Evolutionary conservation across 2,888 invertebrate species (phyloP), one percentile per base, ranked within the genome.

Genomic region (Stenotaenia linearis): DNA sequence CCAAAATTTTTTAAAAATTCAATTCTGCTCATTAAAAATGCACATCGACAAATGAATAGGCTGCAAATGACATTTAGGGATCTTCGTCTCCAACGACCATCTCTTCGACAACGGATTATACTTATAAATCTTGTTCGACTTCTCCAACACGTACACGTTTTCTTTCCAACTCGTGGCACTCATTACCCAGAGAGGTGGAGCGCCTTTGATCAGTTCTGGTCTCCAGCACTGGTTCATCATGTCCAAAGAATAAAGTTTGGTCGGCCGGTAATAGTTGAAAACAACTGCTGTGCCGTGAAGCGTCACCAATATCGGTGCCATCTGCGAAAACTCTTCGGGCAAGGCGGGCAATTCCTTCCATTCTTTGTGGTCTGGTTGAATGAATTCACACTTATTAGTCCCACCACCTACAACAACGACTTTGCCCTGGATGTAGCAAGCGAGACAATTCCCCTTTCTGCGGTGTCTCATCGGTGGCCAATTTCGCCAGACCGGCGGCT

Each of bases 241-340:
- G 35, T 32, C 37, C 37, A 76, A 37, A 35, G 23, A 30, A 21
- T 76, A 37, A 5, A 76, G 7, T 12, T 37, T 76, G 28, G 37
- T 76, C 6, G 76, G 76, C 18, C 37, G 1, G 35, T 76, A 76
- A 35, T 76, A 76, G 21, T 76, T 76, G 37, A 76, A 76, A 6
- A 37, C 37, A 23, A 28, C 18, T 1, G 35, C 35, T 10, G 23
- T 76, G 15, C 37, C 76, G 18, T 76, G 23, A 10, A 37, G 18
- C 9, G 23, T 37, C 15, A 76, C 37, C 23, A 37, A 28, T 18
- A 28, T 18, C 1, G 75, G 75, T 6, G 30, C 32, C 25, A 30
- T 25, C 6, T 75, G 75, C 18, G 18, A 3, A 15, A 77, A 77
- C 18, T 77, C 77, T 18, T 77, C 37, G 15, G 77, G 77, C 37